A percentile compares a stretch with the other conserved stretches of the same genome.
phyloP scores from a whole-genome alignment of 2,797 vertebrate species.

The Catostomus latipinnis region DNA sequence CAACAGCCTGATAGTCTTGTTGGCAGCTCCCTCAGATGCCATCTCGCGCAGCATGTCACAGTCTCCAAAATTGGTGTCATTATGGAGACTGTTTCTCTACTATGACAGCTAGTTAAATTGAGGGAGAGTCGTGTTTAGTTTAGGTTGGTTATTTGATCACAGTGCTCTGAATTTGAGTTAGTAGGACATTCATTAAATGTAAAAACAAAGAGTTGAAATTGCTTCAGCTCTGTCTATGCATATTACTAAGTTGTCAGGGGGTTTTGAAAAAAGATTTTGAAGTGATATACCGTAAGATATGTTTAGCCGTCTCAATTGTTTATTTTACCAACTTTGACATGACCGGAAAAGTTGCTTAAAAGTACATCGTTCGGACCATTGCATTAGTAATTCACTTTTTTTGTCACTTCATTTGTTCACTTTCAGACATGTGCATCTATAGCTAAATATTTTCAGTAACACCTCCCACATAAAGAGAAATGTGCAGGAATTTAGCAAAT shows the following conservation, averaged over 20 bases:
- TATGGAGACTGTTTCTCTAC: constrained; percentile 28
- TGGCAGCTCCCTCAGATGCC: constrained; percentile 34
- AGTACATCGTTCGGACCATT: neutral
- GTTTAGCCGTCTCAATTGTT: neutral
- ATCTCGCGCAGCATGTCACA: constrained; percentile 39
- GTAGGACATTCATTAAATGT: constrained; percentile 22
- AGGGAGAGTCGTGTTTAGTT: constrained; percentile 54
- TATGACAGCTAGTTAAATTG: constrained; percentile 42
- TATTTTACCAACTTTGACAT: neutral
- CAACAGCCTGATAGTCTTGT: constrained; percentile 37
- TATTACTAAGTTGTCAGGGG: neutral
- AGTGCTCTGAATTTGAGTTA: constrained; percentile 25
- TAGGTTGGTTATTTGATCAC: constrained; percentile 48
- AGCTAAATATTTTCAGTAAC: too few relatives aligned
- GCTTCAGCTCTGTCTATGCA: constrained; percentile 1
- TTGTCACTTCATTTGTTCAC: neutral
- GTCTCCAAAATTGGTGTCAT: constrained; percentile 37
- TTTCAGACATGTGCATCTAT: neutral
- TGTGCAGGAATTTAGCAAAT: too few relatives aligned
- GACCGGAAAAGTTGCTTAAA: neutral
- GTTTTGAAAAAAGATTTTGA: neutral
- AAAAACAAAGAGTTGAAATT: constrained; percentile 23
- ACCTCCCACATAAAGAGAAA: too few relatives aligned
- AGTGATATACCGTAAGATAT: neutral
- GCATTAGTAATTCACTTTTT: neutral